Base-by-base conservation (phyloP, 2,888 invertebrate genomes). In the Chrysodeixis includens region DNA sequence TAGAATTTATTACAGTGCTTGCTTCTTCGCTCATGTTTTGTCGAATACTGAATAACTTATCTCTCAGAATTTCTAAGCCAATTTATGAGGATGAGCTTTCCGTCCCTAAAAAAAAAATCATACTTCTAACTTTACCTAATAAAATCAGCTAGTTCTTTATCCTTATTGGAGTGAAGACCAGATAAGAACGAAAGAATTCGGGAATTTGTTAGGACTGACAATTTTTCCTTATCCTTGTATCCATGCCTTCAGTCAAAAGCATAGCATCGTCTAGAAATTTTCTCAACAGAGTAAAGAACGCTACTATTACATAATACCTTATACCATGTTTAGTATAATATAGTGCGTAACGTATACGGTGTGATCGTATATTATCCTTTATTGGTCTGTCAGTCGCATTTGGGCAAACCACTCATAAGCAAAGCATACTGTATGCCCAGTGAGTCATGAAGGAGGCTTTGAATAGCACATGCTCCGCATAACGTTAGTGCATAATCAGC, bases 331-430 rank as follows among this genome's bases (percentile, higher is more conserved):
- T 40, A 40, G 40, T 40, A n/a, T 40, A n/a, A 40, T 40, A 40
- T 40, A 40, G n/a, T 40, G 40, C 40, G n/a, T 40, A 40, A n/a
- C 40, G n/a, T 40, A n/a, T 40, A 40, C 40, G 40, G 40, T 40
- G n/a, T 40, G 5, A 40, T 40, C 6, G 26, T 26, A 40, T n/a
- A 40, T 40, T 40, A n/a, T 40, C 40, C 40, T 40, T 40, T 40
- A 40, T n/a, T 40, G 14, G 51, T n/a, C 20, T 12, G 53, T 16
- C 22, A 12, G 55, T 61, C 67, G 18, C 5, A 49, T 73, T 67
- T 77, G 68, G 78, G 62, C 62, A 77, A 44, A 77, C 73, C 56
- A 49, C 49, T 30, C 20, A 14, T 14, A 49, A 51, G 68, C 40
- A 73, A 77, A 54, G 12, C 54, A 59, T 51, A 56, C 60, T 10